Conservation (phyloP, 1,140 invertebrate genomes). For the Drosophila nikananu region DNA sequence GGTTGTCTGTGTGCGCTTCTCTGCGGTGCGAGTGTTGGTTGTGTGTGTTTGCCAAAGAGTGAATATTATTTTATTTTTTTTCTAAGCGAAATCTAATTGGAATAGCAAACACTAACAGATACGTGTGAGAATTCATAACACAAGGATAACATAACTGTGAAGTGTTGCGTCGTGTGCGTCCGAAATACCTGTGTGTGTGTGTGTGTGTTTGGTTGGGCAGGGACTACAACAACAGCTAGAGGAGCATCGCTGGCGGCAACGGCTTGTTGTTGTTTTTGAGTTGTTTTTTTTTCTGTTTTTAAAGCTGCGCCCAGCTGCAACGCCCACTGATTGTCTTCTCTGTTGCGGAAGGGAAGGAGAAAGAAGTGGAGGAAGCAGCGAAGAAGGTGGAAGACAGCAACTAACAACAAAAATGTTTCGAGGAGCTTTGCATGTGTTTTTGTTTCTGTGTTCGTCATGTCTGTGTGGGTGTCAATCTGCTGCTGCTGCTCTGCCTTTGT, state of each 20-base stretch:
- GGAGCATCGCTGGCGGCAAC: conserved; percentile 58
- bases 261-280: conserved; percentile 33
- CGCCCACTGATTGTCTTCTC: conserved; percentile 54
- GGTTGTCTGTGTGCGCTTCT: conserved; percentile 53
- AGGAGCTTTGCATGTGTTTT: conserved; percentile 12
- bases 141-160: conserved; percentile 40
- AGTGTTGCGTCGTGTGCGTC: conserved; percentile 31
- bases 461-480: conserved; percentile 38
- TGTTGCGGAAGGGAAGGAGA: not conserved
- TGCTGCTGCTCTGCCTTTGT: conserved; percentile 33
- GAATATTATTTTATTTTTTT: conserved; percentile 45
- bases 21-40: conserved; percentile 15
- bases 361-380: conserved; percentile 15
- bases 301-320: conserved; percentile 53
- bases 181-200: conserved; percentile 25
- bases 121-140: conserved; percentile 51
- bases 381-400: conserved; percentile 9
- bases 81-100: conserved; percentile 68
- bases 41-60: conserved; percentile 49
- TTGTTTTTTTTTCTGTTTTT: conserved; percentile 10
- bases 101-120: conserved; percentile 61
- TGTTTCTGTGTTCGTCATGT: conserved; percentile 11
- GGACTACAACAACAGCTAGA: conserved; percentile 51
- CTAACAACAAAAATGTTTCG: conserved; percentile 10
- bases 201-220: conserved; percentile 38